phyloP scores from a whole-genome alignment of 2,113 vertebrate genomes.

The Pseudorectes ferrugineus region DNA sequence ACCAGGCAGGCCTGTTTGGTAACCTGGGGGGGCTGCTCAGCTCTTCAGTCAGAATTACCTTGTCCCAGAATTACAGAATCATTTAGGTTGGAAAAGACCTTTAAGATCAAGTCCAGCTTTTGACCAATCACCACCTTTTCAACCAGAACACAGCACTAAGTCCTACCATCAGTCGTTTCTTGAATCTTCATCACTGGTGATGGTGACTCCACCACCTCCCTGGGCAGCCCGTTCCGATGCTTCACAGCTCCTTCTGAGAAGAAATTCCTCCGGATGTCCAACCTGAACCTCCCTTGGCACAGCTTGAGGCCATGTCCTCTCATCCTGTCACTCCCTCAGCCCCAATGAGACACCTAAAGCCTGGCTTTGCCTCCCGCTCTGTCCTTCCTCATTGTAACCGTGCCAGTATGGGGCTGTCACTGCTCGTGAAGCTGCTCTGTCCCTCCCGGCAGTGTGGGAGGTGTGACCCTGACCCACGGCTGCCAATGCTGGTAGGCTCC shows the following conservation, averaged over 20 bases:
- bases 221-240: rapidly evolving
- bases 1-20: neutral
- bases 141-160: neutral
- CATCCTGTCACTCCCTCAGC: neutral
- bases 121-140: neutral
- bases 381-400: neutral
- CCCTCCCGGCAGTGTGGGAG: rapidly evolving
- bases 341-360: neutral
- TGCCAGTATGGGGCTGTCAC: neutral
- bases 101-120: neutral
- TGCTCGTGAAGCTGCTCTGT: neutral
- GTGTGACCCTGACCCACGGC: rapidly evolving
- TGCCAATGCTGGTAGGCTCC: neutral
- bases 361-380: neutral
- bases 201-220: neutral
- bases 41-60: neutral
- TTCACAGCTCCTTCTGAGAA: neutral
- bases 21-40: neutral
- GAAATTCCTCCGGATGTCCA: neutral
- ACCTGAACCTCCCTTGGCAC: neutral
- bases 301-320: neutral
- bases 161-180: neutral
- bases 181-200: neutral
- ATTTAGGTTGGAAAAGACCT: neutral
- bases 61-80: neutral